Conservation (phyloP, 2,797 vertebrate species). For the Vultur gryphus region DNA sequence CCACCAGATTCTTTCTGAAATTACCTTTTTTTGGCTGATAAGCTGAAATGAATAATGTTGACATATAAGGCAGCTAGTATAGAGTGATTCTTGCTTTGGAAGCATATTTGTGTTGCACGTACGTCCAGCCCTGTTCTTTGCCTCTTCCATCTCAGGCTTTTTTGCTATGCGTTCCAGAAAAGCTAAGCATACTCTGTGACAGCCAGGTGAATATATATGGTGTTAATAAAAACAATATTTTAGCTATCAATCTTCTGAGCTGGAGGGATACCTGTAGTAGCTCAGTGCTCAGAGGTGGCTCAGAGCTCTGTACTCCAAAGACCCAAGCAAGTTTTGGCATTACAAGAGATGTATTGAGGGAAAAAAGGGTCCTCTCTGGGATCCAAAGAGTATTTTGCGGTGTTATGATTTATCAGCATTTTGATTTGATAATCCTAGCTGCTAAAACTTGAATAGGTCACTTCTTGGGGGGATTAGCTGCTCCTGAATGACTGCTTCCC, state of each 20-base stretch:
- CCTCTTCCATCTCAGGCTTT: background rate
- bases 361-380: background rate
- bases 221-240: background rate
- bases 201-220: background rate
- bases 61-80: background rate
- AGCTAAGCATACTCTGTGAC: background rate
- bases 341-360: background rate
- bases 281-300: background rate
- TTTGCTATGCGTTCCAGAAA: background rate
- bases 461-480: background rate
- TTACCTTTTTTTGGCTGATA: background rate
- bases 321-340: background rate
- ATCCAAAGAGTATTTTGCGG: background rate
- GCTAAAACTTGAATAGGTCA: background rate
- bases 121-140: background rate
- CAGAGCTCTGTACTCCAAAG: background rate
- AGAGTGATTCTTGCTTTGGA: background rate
- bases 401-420: background rate
- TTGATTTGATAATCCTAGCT: background rate
- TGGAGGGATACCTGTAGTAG: background rate
- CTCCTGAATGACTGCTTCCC: background rate
- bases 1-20: background rate
- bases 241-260: background rate
- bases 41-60: background rate
- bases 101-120: background rate